Evolutionary conservation across 2,888 invertebrate species (phyloP), one percentile per base, ranked within the genome.

Genomic region (Cerceris ruficornis): DNA sequence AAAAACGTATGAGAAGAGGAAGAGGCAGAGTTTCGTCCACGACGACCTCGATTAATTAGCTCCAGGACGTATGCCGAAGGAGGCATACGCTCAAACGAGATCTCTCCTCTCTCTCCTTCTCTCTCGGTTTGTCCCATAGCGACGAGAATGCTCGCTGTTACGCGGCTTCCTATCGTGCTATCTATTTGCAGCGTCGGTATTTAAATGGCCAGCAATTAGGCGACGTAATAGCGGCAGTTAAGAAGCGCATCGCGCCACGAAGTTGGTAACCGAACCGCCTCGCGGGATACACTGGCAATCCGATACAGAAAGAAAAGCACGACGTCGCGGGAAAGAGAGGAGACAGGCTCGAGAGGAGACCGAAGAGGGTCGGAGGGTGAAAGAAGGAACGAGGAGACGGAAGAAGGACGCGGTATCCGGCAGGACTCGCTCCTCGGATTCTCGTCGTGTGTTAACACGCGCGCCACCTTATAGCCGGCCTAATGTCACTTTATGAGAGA

Each of bases 191-290:
- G 72, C 78, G 75, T 65, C 65, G 84, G 87, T 80, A 87, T 88
- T 87, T 85, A 88, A 89, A 89, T 84, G 81, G 85, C 67, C 71
- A 71, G 87, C 87, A 88, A 89, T 88, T 89, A 87, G 87, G 82
- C 78, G 81, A 82, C 80, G 87, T 88, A 87, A 88, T 88, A 82
- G 87, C 85, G 65, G 86, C 86, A 78, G 84, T 87, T 88, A 84
- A 87, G 86, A 80, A 69, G 74, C 72, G 58, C 68, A 79, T 74
- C 72, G 75, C 73, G 76, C 77, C 66, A 75, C 77, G 77, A 69
- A 83, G 77, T 69, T 69, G 80, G 62, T 72, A 81, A 77, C 77
- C 71, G 73, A 81, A 80, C 75, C 69, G 71, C 66, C 69, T 75
- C 64, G 68, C 43, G 46, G 43, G 15, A 14, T 49, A 61, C 52